These are phyloP conservation scores for Chionodraco myersi DNA, from an alignment of 2,113 vertebrate species.

Conservation along the genomic window DNA sequence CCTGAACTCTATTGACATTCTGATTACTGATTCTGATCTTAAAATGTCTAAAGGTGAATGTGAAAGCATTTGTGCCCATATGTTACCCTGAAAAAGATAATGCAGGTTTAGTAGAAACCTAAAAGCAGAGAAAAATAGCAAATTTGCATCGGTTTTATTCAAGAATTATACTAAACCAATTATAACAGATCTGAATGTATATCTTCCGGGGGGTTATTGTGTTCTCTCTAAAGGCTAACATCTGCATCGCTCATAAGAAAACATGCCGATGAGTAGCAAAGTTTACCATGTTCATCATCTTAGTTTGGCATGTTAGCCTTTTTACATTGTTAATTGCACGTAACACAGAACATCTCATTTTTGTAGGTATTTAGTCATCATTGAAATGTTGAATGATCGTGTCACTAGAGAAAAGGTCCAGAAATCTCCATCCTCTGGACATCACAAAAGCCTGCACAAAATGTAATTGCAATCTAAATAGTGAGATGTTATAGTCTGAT, in stretches of 20 bases:
- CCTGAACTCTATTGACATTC: background rate
- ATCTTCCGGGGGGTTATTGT: background rate
- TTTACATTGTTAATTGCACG: too few species aligned
- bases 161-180: background rate
- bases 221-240: background rate
- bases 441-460: too few species aligned
- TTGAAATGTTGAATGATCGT: too few species aligned
- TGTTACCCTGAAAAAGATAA: background rate
- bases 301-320: background rate
- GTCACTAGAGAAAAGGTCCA: too few species aligned
- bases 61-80: background rate
- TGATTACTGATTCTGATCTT: constrained; percentile 4
- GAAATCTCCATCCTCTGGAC: too few species aligned
- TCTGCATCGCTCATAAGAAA: background rate
- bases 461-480: too few species aligned
- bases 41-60: background rate
- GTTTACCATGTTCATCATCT: background rate
- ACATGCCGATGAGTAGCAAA: background rate
- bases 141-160: background rate
- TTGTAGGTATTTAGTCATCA: background rate
- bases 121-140: too few species aligned
- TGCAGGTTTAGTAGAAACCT: background rate
- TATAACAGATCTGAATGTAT: background rate
- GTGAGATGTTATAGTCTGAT: too few species aligned
- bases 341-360: background rate